Base-by-base conservation (phyloP, 2,797 vertebrate genomes). In the Craterocephalus amniculus region DNA sequence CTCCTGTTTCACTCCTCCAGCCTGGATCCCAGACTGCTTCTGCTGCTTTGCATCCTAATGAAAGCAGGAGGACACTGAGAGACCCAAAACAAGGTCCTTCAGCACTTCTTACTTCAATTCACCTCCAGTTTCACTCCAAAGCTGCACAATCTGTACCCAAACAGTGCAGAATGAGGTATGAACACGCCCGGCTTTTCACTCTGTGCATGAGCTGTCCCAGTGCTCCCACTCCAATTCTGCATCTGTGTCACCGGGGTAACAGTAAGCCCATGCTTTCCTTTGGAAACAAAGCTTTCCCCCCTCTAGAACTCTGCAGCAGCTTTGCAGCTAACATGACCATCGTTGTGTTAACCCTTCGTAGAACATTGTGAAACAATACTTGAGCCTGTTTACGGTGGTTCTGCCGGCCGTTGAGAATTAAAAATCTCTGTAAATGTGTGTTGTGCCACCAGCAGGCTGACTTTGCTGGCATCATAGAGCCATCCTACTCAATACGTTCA, bases 91-190 rank as follows among this genome's bases (percentile, higher is more conserved):
- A 76, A 63, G 66, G 38, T 63, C 70, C 71, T 80, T 79, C 52
- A 64, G 68, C 12, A 0, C 36, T 76, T 71, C 84, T 73, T 76
- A 51, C 63, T 58, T 73, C 80, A 68, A 76, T 72, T 81, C 61
- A 35, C 12, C 32, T 58, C 18, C 49, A 72, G 51, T 62, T 73
- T 67, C 35, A 27, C 29, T 49, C 10, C 54, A 67, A 70, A 54
- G 36, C 61, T 73, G 40, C 35, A 60, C 57, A 78, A 68, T 72
- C 34, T 45, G 58, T 60, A 63, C 22, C 51, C 59, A 58, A 29
- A 43, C 48, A 54, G 59, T 68, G 43, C 14, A 31, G 14, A 32
- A 66, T 29, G 38, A 61, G 49, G 54, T 63, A 52, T 59, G 63
- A 74, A 62, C 63, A 64, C 74, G 51, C 76, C 40, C 54, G 43